Conservation (phyloP, 2,113 vertebrate genomes). For the Heptranchias perlo region DNA sequence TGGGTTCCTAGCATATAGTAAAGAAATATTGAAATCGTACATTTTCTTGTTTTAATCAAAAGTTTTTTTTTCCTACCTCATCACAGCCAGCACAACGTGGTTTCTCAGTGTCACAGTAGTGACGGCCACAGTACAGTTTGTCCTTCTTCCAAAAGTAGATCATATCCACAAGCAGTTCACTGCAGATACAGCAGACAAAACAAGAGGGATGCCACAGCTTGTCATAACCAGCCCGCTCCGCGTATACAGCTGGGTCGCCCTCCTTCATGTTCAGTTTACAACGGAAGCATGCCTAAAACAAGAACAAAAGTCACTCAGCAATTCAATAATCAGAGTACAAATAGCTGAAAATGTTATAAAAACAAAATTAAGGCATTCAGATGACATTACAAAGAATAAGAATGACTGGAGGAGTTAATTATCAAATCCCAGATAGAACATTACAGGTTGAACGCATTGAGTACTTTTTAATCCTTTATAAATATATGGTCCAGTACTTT, state of each 20-base stretch:
- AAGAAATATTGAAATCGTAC: not conserved
- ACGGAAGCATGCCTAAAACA: slow-evolving; percentile 69
- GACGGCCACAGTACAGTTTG: slow-evolving; percentile 88
- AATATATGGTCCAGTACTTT: not conserved
- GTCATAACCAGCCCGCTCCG: slow-evolving; percentile 86
- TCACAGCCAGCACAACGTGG: slow-evolving; percentile 92
- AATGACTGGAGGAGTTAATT: not conserved
- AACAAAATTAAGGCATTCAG: not conserved
- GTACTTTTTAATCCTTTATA: not conserved
- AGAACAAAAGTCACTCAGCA: slow-evolving; percentile 38
- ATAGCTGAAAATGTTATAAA: not conserved
- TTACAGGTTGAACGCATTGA: not conserved
- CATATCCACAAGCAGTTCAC: slow-evolving; percentile 92
- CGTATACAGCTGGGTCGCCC: slow-evolving; percentile 89
- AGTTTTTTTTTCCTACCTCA: slow-evolving; percentile 66
- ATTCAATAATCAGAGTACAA: not conserved
- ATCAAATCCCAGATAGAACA: not conserved
- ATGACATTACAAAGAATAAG: not conserved
- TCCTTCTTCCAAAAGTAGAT: slow-evolving; percentile 98
- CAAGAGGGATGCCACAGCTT: slow-evolving; percentile 93
- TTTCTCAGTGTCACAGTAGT: slow-evolving; percentile 96
- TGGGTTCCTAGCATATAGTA: not conserved
- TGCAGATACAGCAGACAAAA: slow-evolving; percentile 80
- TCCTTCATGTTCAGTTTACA: slow-evolving; percentile 77
- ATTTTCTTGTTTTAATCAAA: not conserved